Evolutionary conservation across 2,797 vertebrate genomes (phyloP).

Genomic region (Ctenochaetus hawaiiensis): DNA sequence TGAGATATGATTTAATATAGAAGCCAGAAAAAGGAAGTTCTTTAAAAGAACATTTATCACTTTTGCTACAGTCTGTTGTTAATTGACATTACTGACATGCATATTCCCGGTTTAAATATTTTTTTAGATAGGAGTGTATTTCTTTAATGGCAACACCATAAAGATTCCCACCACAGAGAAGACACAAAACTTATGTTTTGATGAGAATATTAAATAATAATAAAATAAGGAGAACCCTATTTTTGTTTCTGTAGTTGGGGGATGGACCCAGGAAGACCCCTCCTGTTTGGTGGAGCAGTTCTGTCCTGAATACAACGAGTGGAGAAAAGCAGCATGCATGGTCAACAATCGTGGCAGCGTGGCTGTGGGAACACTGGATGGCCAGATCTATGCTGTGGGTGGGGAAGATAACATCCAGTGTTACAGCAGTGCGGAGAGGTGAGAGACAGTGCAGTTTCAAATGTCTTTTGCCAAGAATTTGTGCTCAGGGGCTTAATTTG

Average conservation of each 20-base stretch:
- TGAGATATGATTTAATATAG: neutral
- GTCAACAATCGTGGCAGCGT: conserved; percentile 61
- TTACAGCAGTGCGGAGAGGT: conserved; percentile 79
- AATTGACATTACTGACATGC: neutral
- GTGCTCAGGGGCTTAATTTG: conserved; percentile 4
- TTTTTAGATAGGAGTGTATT: neutral
- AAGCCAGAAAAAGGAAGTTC: neutral
- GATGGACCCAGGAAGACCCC: conserved; percentile 70
- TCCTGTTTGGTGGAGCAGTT: conserved; percentile 76
- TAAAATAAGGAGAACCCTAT: neutral
- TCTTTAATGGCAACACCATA: neutral
- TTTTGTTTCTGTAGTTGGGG: conserved; percentile 64
- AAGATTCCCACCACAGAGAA: too few relatives aligned
- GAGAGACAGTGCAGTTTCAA: conserved; percentile 14
- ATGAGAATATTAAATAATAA: too few relatives aligned
- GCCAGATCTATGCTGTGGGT: conserved; percentile 68
- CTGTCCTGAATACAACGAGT: conserved; percentile 76
- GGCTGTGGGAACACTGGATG: conserved; percentile 68
- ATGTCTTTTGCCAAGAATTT: neutral
- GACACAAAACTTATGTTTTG: neutral
- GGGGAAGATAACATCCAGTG: conserved; percentile 68
- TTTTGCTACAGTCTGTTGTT: neutral
- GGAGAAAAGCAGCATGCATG: conserved; percentile 73
- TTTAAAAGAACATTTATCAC: neutral
- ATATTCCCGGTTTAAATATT: neutral